Percentiles rank a stretch among this genome's conserved stretches.
phyloP scores from a whole-genome alignment of 2,113 vertebrate genomes.

The Anolis carolinensis region DNA sequence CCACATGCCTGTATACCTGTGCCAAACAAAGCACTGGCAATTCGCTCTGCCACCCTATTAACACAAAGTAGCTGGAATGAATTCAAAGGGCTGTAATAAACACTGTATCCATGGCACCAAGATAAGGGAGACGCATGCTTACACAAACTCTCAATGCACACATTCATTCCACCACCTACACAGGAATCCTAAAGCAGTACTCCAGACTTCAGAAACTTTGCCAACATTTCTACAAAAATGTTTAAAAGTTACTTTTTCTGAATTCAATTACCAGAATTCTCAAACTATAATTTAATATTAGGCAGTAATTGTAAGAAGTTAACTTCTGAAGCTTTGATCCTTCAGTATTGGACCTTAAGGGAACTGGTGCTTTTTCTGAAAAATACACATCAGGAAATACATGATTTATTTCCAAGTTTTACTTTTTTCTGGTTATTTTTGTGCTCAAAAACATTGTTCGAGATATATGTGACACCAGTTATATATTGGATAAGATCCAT shows the following conservation, averaged over 20 bases:
- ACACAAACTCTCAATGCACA: constrained; percentile 12
- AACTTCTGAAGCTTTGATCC: too few species aligned
- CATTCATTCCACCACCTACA: not conserved
- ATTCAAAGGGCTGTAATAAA: constrained; percentile 34
- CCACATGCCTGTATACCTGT: fast-evolving
- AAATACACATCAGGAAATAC: not conserved
- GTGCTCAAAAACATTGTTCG: not conserved
- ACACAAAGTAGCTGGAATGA: not conserved
- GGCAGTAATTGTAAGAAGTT: too few species aligned
- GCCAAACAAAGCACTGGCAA: not conserved
- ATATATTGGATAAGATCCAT: too few species aligned
- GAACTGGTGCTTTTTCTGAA: not conserved
- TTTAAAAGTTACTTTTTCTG: too few species aligned
- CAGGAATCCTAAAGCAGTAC: not conserved
- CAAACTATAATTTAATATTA: too few species aligned
- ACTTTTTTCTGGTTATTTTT: too few species aligned
- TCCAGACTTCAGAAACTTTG: not conserved
- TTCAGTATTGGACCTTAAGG: not conserved
- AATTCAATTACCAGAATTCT: too few species aligned
- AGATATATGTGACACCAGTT: not conserved
- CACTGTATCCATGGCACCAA: constrained; percentile 23
- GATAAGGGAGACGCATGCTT: not conserved
- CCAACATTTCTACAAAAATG: not conserved
- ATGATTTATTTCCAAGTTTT: not conserved
- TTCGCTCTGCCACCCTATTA: not conserved